Conservation (phyloP, 1,140 invertebrate genomes). For the Maniola jurtina region DNA sequence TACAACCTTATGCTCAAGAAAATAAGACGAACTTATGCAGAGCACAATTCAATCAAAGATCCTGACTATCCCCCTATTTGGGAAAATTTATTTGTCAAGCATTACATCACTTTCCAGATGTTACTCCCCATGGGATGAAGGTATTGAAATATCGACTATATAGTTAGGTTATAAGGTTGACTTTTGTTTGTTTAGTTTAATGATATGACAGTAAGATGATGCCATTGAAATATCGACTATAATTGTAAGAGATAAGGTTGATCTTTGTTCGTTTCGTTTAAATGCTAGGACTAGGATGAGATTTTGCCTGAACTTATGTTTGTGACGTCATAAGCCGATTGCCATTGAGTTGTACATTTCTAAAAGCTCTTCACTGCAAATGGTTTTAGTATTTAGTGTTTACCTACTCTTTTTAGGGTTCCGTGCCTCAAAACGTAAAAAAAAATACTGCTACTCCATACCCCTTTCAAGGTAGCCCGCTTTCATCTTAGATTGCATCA, state of each 20-base stretch:
- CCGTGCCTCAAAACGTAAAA: neutral
- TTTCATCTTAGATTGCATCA: no score
- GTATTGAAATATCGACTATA: conserved; percentile 22
- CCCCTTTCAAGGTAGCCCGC: no score
- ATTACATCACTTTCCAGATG: conserved; percentile 58
- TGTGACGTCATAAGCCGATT: conserved; percentile 52
- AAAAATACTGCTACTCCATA: no score
- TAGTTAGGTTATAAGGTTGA: conserved; percentile 2
- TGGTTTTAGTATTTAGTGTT: conserved; percentile 8
- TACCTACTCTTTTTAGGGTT: neutral
- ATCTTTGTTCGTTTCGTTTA: conserved; percentile 1
- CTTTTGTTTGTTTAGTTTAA: neutral
- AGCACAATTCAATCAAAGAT: conserved; percentile 32
- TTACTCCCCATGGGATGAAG: conserved; percentile 31
- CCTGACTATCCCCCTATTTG: conserved; percentile 37
- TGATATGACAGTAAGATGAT: neutral
- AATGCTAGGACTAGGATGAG: conserved; percentile 11
- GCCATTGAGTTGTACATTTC: conserved; percentile 41
- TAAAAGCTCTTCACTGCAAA: conserved; percentile 25
- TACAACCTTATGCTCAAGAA: neutral
- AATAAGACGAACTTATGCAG: conserved; percentile 13
- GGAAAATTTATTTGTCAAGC: conserved; percentile 52
- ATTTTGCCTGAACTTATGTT: conserved; percentile 43
- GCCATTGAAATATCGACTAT: conserved; percentile 23
- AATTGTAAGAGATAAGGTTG: neutral